Conservation (phyloP, 2,113 vertebrate genomes). For the Pedetes capensis region DNA sequence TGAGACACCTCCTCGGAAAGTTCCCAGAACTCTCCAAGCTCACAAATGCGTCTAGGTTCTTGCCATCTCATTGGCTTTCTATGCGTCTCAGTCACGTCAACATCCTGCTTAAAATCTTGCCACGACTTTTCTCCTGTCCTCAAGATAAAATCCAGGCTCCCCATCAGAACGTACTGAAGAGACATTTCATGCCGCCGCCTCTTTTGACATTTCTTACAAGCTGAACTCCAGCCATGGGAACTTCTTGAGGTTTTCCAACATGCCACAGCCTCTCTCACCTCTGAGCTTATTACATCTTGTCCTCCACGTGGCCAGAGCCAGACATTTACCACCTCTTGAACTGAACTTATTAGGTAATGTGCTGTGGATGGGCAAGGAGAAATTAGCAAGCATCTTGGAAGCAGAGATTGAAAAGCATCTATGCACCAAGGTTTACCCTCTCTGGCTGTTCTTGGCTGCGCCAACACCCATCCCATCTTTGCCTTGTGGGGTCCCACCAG, state of each 20-base stretch:
- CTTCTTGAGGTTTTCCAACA: background rate
- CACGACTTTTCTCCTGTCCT: background rate
- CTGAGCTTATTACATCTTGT: background rate
- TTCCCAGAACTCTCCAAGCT: background rate
- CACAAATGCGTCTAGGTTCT: background rate
- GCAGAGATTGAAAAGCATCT: background rate
- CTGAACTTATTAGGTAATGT: background rate
- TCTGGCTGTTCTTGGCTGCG: background rate
- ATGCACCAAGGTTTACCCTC: background rate
- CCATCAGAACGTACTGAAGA: background rate
- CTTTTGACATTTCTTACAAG: background rate
- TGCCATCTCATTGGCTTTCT: background rate
- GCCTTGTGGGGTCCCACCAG: no score
- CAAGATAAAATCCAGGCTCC: background rate
- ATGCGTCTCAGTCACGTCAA: background rate
- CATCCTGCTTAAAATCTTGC: background rate
- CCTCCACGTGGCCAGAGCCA: background rate
- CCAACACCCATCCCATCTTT: no score
- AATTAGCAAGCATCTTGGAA: background rate
- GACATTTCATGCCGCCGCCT: background rate
- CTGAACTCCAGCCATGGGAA: background rate
- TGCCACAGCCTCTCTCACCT: background rate
- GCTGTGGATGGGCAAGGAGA: background rate
- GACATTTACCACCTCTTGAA: background rate
- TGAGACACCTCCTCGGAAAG: background rate